Evolutionary conservation across 2,888 invertebrate genomes (phyloP).

Genomic region (Drosophila koepferae): DNA sequence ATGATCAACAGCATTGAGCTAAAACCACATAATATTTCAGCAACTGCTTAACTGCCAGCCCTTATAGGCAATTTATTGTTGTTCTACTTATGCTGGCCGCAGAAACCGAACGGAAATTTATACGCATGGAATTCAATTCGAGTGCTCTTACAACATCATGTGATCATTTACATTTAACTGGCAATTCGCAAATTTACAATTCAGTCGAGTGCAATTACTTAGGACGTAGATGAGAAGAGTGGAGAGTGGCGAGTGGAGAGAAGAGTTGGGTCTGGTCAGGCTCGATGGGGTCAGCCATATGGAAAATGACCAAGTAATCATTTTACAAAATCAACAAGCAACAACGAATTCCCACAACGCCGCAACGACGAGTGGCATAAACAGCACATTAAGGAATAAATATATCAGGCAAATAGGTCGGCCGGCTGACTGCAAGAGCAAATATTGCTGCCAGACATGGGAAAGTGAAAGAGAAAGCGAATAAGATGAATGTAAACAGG

Average conservation of each 20-base stretch:
- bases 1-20: not conserved
- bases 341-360: slow-evolving; percentile 52
- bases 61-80: not conserved
- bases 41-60: not conserved
- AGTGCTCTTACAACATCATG: not conserved
- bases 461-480: slow-evolving; percentile 3
- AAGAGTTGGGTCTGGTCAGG: not conserved
- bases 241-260: slow-evolving; percentile 10
- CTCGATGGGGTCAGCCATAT: slow-evolving; percentile 48
- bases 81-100: not conserved
- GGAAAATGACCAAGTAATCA: slow-evolving; percentile 73
- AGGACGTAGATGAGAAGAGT: slow-evolving; percentile 8
- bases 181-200: slow-evolving; percentile 59
- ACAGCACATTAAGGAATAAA: slow-evolving; percentile 73
- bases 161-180: slow-evolving; percentile 37
- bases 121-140: not conserved
- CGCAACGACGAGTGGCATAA: slow-evolving; percentile 60
- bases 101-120: slow-evolving; percentile 6
- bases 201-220: slow-evolving; percentile 68
- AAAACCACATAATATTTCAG: not conserved
- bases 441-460: not conserved
- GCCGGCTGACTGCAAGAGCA: slow-evolving; percentile 13
- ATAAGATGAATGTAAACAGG: not conserved
- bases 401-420: slow-evolving; percentile 47
- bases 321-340: slow-evolving; percentile 63